Evolutionary conservation across 2,888 invertebrate species (phyloP).

Genomic region (Seladonia tumulorum): DNA sequence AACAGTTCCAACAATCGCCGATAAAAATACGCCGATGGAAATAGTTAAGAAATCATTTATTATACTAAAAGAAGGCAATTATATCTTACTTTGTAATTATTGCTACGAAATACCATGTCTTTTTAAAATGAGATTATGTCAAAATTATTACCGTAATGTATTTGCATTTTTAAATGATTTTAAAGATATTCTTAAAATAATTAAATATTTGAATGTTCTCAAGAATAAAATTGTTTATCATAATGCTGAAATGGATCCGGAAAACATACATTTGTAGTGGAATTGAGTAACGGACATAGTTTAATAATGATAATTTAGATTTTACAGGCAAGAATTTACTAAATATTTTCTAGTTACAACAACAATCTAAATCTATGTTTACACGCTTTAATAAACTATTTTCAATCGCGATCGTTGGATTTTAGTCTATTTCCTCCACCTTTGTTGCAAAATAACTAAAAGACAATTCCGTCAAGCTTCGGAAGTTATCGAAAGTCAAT

Average conservation of each 20-base stretch:
- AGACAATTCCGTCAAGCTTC: neutral
- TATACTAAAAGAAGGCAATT: no score
- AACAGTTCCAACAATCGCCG: no score
- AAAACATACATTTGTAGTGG: no score
- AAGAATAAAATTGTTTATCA: neutral
- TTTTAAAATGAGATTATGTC: neutral
- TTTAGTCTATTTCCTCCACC: neutral
- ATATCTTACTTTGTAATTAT: no score
- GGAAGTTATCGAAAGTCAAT: neutral
- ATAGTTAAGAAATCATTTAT: no score
- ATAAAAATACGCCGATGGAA: neutral
- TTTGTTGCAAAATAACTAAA: neutral
- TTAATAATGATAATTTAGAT: neutral
- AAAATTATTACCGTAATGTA: neutral
- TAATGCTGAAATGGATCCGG: neutral
- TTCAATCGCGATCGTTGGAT: neutral
- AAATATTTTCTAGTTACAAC: neutral
- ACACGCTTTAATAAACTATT: neutral
- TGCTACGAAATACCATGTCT: no score
- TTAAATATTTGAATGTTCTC: neutral
- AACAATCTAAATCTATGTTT: neutral
- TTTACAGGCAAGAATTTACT: neutral
- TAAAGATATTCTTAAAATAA: neutral
- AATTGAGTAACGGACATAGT: no score
- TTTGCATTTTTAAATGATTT: neutral